Percentiles rank a stretch among this genome's conserved stretches.
Evolutionary conservation across 2,888 invertebrate genomes (phyloP).

Genomic region (Torymus texanus): DNA sequence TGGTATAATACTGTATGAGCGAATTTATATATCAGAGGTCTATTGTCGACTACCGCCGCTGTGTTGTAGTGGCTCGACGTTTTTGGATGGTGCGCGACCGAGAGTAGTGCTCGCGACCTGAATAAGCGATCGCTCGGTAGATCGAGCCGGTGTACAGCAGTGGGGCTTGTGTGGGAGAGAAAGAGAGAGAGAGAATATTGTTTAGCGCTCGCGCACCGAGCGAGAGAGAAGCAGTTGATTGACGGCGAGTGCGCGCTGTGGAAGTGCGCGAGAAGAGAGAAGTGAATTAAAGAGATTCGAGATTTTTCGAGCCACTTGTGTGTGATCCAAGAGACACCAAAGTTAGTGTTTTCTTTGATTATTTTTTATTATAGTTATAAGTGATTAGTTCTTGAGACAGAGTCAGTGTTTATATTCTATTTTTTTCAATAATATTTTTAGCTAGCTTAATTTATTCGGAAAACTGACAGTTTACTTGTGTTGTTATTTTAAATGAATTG

Average conservation of each 20-base stretch:
- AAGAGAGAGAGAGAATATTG: background rate
- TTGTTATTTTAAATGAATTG: too few species aligned
- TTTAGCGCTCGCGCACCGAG: background rate
- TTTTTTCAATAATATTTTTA: too few species aligned
- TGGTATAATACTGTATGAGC: background rate
- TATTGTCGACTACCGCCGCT: background rate
- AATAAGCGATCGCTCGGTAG: constrained; percentile 12
- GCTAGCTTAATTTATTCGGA: too few species aligned
- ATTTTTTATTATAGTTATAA: too few species aligned
- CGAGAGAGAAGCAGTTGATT: background rate
- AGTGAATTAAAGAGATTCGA: too few species aligned
- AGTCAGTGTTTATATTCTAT: too few species aligned
- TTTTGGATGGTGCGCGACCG: too few species aligned
- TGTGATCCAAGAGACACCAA: background rate
- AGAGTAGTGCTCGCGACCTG: constrained; percentile 3
- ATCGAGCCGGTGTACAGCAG: too few species aligned
- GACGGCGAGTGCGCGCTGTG: background rate
- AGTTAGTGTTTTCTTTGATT: too few species aligned
- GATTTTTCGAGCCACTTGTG: background rate
- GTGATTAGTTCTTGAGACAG: too few species aligned
- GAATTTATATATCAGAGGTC: background rate
- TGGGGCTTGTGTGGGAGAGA: background rate
- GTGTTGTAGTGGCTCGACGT: background rate
- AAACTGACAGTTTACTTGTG: too few species aligned
- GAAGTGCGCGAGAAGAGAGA: too few species aligned